These are phyloP conservation scores for Drosophila nigrodunni DNA, from an alignment of 1,140 invertebrate species.

Conservation along the genomic window DNA sequence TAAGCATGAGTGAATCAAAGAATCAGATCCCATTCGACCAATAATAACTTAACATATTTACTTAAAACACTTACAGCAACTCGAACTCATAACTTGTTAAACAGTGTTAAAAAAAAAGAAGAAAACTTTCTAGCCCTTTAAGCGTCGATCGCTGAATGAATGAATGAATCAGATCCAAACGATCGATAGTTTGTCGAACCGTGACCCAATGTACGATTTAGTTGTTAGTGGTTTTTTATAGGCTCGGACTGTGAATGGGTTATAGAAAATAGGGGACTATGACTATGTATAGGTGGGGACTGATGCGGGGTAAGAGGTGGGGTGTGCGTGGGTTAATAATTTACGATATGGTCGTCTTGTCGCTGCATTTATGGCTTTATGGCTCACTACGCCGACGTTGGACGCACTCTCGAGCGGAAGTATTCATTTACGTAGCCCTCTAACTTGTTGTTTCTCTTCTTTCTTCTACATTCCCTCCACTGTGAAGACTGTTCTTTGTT, in stretches of 20 bases:
- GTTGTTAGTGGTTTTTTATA: constrained; percentile 68
- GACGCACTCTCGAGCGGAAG: constrained; percentile 61
- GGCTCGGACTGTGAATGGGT: constrained; percentile 42
- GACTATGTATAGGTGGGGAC: neutral
- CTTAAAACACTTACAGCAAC: neutral
- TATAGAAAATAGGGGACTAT: constrained; percentile 3
- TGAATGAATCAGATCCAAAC: constrained; percentile 39
- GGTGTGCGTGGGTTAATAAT: constrained; percentile 76
- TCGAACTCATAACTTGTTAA: constrained; percentile 11
- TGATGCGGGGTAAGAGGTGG: neutral
- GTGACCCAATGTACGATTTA: constrained; percentile 79
- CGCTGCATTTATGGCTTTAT: constrained; percentile 79
- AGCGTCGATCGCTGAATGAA: constrained; percentile 53
- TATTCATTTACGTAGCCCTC: constrained; percentile 68
- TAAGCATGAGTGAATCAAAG: too few relatives aligned
- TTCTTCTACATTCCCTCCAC: neutral
- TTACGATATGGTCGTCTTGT: constrained; percentile 74
- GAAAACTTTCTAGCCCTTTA: constrained; percentile 65
- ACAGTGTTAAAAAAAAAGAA: constrained; percentile 29
- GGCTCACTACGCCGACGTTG: constrained; percentile 67
- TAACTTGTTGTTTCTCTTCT: constrained; percentile 34
- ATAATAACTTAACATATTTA: too few relatives aligned
- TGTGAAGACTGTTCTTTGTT: constrained; percentile 14
- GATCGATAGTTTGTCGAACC: constrained; percentile 73
- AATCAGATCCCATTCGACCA: too few relatives aligned